These are phyloP conservation scores for Mastigias papua DNA, from an alignment of 30 jellyfish, hydroid and myxozoan species.

Conservation along the genomic window DNA sequence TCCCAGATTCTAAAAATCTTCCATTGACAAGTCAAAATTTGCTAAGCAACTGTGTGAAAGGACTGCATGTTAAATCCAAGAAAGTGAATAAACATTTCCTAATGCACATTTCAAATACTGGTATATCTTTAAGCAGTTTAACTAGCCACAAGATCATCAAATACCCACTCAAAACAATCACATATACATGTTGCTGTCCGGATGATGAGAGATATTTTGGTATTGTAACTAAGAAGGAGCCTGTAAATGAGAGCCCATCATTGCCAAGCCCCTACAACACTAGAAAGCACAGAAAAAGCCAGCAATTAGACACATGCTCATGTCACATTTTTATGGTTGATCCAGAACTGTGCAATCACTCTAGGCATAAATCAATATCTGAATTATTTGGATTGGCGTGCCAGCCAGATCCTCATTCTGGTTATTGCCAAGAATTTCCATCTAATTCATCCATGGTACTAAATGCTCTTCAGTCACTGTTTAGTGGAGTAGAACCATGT, in stretches of 20 bases:
- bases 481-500: conserved; percentile 5
- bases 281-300: neutral
- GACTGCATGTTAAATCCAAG: conserved; percentile 42
- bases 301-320: conserved; percentile 45
- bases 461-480: conserved; percentile 51
- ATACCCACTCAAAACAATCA: conserved; percentile 71
- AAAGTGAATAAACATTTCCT: conserved; percentile 41
- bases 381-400: conserved; percentile 62
- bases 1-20: conserved; percentile 63
- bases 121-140: conserved; percentile 50
- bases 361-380: conserved; percentile 66
- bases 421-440: conserved; percentile 79
- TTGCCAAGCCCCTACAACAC: conserved; percentile 15
- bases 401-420: conserved; percentile 19
- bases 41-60: conserved; percentile 54
- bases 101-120: conserved; percentile 61
- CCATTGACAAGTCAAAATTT: conserved; percentile 70
- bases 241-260: conserved; percentile 19
- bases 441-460: conserved; percentile 48
- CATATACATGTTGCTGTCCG: conserved; percentile 79
- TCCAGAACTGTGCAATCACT: conserved; percentile 50
- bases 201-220: conserved; percentile 83
- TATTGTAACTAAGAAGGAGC: conserved; percentile 75
- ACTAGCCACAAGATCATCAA: conserved; percentile 57
- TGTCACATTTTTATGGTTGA: conserved; percentile 90